Base-by-base conservation (phyloP, 2,888 invertebrate species). In the Dysmachus trigonus region DNA sequence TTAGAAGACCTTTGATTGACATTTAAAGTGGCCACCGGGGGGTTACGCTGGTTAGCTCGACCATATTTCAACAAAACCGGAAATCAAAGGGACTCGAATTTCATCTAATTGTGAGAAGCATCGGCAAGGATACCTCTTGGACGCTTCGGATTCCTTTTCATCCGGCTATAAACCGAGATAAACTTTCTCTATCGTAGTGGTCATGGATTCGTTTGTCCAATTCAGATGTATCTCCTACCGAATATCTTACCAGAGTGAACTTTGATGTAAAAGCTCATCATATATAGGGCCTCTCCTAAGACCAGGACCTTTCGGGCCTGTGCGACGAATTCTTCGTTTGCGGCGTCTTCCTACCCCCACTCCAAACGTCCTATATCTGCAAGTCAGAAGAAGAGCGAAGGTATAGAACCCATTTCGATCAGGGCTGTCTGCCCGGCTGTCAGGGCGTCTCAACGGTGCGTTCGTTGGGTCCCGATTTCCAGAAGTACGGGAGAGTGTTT, bases 361-460 rank as follows among this genome's bases (percentile, higher is more conserved):
- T 76, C 8, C n/a, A 2, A 6, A 3, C n/a, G n/a, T n/a, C 33
- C 71, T 6, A 18, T n/a, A 10, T 62, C 62, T 22, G 62, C 62
- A 62, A 22, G 62, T 18, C 27, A 62, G 62, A 73, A n/a, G 76
- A 76, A 41, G 38, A 76, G 22, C 62, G 62, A 62, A 62, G 76
- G 76, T 76, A n/a, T n/a, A 76, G 76, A 30, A 79, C 79, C 79
- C 38, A 79, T 79, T 27, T 76, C 76, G 76, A 76, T 76, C 27
- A 47, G 47, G 22, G 10, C 79, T 51, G 38, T 38, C 33, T 76
- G 38, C 22, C 79, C 38, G 15, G 22, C 79, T 51, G 47, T 79
- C 79, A 79, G 35, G 35, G n/a, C 73, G 79, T 47, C 79, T 38
- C 51, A 38, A 27, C 31, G 41, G 79, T 79, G 79, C 30, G 22